A percentile compares a stretch with the other conserved stretches of the same genome.
These are phyloP conservation scores for Yponomeuta plumbellus DNA, from an alignment of 2,888 invertebrate species.

Conservation along the genomic window DNA sequence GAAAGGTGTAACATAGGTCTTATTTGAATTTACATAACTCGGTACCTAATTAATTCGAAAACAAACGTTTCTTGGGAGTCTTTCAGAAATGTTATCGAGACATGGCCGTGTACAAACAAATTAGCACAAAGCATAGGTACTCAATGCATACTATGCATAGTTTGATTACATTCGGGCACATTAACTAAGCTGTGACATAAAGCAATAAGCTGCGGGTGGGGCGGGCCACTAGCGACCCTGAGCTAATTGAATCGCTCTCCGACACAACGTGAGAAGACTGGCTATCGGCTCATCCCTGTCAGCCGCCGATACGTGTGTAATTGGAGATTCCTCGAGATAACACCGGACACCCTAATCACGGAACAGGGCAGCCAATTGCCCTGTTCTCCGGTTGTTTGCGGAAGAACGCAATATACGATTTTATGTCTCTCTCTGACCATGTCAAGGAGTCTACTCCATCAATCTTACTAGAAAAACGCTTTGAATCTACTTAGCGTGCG, in stretches of 20 bases:
- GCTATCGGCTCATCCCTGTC: constrained; percentile 56
- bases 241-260: constrained; percentile 62
- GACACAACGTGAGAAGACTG: constrained; percentile 71
- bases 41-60: constrained; percentile 18
- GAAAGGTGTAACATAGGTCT: constrained; percentile 38
- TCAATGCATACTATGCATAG: background rate
- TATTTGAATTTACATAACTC: constrained; percentile 31
- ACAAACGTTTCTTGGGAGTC: background rate
- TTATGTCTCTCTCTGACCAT: background rate
- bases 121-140: background rate
- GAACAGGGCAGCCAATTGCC: constrained; percentile 11
- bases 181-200: background rate
- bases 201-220: background rate
- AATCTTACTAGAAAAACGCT: background rate
- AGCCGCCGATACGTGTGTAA: constrained; percentile 47
- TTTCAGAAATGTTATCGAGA: background rate
- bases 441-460: background rate
- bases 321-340: constrained; percentile 73
- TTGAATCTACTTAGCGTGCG: background rate
- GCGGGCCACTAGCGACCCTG: constrained; percentile 16
- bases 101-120: background rate
- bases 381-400: constrained; percentile 2
- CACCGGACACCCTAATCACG: constrained; percentile 58
- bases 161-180: background rate
- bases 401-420: background rate